Evolutionary conservation across 1,140 invertebrate genomes (phyloP).

Genomic region (Patella vulgata): DNA sequence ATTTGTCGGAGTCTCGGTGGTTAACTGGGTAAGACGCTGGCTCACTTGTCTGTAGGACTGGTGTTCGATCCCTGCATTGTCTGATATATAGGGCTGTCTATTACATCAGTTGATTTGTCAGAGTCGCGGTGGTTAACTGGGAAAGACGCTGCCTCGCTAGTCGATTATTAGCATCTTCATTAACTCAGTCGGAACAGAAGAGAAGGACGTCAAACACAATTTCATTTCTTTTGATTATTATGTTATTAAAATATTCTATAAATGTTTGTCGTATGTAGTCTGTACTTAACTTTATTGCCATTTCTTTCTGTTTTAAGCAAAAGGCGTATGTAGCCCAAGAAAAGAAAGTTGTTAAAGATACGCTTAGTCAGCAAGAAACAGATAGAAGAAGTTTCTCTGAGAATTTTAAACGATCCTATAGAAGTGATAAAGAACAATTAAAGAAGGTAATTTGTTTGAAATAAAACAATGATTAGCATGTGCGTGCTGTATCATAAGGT

Average conservation of each 20-base stretch:
- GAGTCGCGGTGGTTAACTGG: no score
- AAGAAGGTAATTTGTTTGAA: constrained; percentile 70
- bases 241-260: no score
- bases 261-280: no score
- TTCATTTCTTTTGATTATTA: not conserved
- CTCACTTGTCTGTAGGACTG: no score
- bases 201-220: not conserved
- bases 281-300: no score
- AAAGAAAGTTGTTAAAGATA: constrained; percentile 94
- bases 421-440: constrained; percentile 96
- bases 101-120: no score
- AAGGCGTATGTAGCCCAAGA: constrained; percentile 80
- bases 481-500: no score
- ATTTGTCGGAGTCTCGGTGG: no score
- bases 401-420: constrained; percentile 97
- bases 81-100: no score
- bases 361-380: constrained; percentile 86
- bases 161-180: not conserved
- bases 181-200: not conserved
- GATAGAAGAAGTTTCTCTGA: constrained; percentile 89
- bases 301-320: constrained; percentile 71
- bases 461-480: not conserved
- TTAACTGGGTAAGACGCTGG: no score
- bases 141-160: no score
- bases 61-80: no score